phyloP scores from a whole-genome alignment of 2,797 vertebrate genomes.

The Silurus aristotelis region DNA sequence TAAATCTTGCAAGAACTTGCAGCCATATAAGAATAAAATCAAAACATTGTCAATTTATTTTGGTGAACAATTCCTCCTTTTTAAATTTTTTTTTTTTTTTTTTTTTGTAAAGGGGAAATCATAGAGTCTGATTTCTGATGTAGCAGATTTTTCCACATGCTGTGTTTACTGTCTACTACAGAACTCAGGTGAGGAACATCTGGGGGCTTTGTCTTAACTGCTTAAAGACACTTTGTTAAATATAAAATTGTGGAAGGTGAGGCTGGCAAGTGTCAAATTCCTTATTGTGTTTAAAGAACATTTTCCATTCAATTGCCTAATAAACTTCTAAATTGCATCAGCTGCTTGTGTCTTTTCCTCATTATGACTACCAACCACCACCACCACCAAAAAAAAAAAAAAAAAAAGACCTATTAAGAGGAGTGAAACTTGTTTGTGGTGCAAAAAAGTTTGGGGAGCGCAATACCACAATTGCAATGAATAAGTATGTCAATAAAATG shows the following conservation, averaged over 20 bases:
- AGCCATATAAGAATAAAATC: not conserved
- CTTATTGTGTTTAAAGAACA: constrained; percentile 73
- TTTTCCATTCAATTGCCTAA: constrained; percentile 83
- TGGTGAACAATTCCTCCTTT: not conserved
- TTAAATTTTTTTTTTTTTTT: no score
- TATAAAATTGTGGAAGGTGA: constrained; percentile 69
- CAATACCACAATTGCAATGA: no score
- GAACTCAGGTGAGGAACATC: constrained; percentile 26
- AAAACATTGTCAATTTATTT: constrained; percentile 8
- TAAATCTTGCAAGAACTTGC: not conserved
- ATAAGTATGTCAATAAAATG: no score
- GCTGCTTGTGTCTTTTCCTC: constrained; percentile 22
- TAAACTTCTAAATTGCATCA: constrained; percentile 79
- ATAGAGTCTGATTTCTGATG: constrained; percentile 19
- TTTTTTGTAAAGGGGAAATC: constrained; percentile 1
- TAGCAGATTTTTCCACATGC: constrained; percentile 39
- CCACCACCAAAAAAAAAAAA: no score
- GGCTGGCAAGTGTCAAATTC: constrained; percentile 61
- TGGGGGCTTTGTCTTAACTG: constrained; percentile 62
- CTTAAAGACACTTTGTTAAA: constrained; percentile 68
- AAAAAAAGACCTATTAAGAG: no score
- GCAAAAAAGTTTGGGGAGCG: no score
- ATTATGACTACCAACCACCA: not conserved
- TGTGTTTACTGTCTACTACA: constrained; percentile 26
- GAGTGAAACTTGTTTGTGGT: no score